phyloP scores from a whole-genome alignment of 2,888 invertebrate genomes.

The Cerceris rybyensis region DNA sequence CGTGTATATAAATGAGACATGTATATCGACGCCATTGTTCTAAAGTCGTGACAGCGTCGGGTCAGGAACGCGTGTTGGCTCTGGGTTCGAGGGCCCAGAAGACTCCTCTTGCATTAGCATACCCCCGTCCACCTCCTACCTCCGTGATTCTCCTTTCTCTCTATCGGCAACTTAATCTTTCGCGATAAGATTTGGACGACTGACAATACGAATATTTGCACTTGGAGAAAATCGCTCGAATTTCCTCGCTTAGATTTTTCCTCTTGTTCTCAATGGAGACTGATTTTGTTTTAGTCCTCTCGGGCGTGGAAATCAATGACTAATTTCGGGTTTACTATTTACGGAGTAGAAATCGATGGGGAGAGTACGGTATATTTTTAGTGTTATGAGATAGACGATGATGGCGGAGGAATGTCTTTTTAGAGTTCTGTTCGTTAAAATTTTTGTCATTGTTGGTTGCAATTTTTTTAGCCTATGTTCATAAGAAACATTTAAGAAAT shows the following conservation, averaged over 20 bases:
- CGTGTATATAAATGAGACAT: constrained; percentile 78
- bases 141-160: constrained; percentile 64
- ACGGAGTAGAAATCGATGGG: too few relatives aligned
- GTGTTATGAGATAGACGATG: too few relatives aligned
- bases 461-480: too few relatives aligned
- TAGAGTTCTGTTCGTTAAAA: too few relatives aligned
- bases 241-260: not conserved
- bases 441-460: too few relatives aligned
- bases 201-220: constrained; percentile 46
- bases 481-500: too few relatives aligned
- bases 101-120: constrained; percentile 73
- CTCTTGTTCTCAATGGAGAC: too few relatives aligned
- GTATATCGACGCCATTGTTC: constrained; percentile 79
- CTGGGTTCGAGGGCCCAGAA: constrained; percentile 54
- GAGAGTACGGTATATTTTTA: too few relatives aligned
- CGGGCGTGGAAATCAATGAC: too few relatives aligned
- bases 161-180: constrained; percentile 79
- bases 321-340: too few relatives aligned
- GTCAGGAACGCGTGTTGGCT: constrained; percentile 80
- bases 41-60: constrained; percentile 80
- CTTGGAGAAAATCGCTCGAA: constrained; percentile 16
- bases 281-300: too few relatives aligned
- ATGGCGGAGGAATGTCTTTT: too few relatives aligned
- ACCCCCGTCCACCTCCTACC: constrained; percentile 61
- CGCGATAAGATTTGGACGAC: constrained; percentile 70